These are phyloP conservation scores for Platanista minor DNA, from an alignment of 2,113 vertebrate species.

Conservation along the genomic window DNA sequence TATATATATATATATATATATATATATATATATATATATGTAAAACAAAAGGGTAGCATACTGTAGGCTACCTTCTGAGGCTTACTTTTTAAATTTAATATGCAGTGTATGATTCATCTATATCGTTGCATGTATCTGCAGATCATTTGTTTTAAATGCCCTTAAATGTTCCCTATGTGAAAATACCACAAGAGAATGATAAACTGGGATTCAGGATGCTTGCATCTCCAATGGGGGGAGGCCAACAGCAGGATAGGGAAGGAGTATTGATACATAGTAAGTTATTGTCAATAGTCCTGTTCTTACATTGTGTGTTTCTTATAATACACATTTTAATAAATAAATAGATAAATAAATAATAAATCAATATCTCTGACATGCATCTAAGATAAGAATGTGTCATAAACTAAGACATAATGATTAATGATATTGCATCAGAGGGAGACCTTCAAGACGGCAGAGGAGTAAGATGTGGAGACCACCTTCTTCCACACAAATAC, in stretches of 20 bases:
- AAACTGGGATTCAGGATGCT: background rate
- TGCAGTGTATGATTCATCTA: background rate
- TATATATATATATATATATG: too few species aligned
- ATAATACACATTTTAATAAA: background rate
- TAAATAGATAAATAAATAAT: background rate
- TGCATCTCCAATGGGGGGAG: background rate
- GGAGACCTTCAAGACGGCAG: too few species aligned
- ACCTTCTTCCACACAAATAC: too few species aligned
- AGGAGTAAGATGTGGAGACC: too few species aligned
- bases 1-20: background rate
- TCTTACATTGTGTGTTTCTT: background rate
- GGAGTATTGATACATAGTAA: too few species aligned
- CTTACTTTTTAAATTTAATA: background rate
- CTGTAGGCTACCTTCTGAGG: background rate
- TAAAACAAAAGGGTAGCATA: background rate
- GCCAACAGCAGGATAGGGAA: background rate
- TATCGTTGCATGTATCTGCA: too few species aligned
- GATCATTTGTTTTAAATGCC: background rate
- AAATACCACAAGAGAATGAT: background rate
- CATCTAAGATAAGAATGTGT: background rate
- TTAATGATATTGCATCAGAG: background rate
- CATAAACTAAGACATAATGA: background rate
- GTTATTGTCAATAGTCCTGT: background rate
- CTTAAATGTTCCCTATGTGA: background rate
- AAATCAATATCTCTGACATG: background rate